These are phyloP conservation scores for Gobionotothen gibberifrons DNA, from an alignment of 2,797 vertebrate species.

Conservation along the genomic window DNA sequence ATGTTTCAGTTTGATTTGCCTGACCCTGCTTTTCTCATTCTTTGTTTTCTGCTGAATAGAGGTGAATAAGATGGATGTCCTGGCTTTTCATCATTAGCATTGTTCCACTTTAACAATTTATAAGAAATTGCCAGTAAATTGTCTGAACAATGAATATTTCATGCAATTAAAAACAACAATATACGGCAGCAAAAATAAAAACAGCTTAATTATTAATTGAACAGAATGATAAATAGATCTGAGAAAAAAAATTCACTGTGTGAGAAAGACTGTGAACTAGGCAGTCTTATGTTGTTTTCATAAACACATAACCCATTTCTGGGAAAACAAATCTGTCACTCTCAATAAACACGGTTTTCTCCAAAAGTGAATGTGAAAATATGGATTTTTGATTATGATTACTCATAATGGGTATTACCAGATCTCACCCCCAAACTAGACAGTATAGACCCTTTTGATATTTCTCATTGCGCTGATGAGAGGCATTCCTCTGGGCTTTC, in stretches of 20 bases:
- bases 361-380: slow-evolving; percentile 79
- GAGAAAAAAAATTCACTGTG: slow-evolving; percentile 73
- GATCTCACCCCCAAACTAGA: slow-evolving; percentile 59
- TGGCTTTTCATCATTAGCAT: slow-evolving; percentile 88
- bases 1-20: slow-evolving; percentile 89
- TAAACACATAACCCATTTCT: slow-evolving; percentile 86
- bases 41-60: slow-evolving; percentile 83
- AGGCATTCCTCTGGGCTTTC: slow-evolving; percentile 71
- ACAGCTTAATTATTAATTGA: slow-evolving; percentile 90
- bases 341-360: slow-evolving; percentile 73
- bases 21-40: slow-evolving; percentile 70
- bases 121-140: slow-evolving; percentile 85
- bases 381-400: slow-evolving; percentile 85
- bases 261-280: slow-evolving; percentile 79
- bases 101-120: slow-evolving; percentile 90
- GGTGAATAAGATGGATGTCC: slow-evolving; percentile 86
- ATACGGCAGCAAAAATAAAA: slow-evolving; percentile 86
- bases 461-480: slow-evolving; percentile 65
- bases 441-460: slow-evolving; percentile 72
- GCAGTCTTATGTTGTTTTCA: slow-evolving; percentile 82
- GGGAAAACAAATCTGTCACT: slow-evolving; percentile 83
- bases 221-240: slow-evolving; percentile 87
- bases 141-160: slow-evolving; percentile 86
- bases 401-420: slow-evolving; percentile 79
- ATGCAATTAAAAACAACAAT: slow-evolving; percentile 89